phyloP scores from a whole-genome alignment of 23 tunicate genomes.

The Diplosoma virens region DNA sequence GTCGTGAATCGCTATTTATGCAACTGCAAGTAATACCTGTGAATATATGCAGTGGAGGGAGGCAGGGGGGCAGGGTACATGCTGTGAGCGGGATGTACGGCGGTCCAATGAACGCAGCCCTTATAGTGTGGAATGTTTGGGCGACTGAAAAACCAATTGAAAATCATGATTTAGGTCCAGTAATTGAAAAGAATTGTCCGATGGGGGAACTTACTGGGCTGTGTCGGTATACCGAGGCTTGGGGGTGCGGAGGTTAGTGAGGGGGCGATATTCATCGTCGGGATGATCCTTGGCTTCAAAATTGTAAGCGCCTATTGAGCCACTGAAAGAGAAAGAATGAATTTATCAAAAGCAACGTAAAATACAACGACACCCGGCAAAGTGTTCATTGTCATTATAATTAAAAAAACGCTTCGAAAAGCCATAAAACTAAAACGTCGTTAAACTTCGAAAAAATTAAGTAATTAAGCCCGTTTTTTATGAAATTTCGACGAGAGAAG shows the following conservation, averaged over 20 bases:
- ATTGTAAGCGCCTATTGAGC: constrained; percentile 76
- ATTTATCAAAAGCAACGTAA: too few species aligned
- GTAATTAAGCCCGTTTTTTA: too few species aligned
- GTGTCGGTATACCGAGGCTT: constrained; percentile 82
- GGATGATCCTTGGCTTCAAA: constrained; percentile 91
- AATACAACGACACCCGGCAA: too few species aligned
- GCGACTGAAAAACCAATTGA: constrained; percentile 44
- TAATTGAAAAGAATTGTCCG: too few species aligned
- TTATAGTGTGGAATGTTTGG: constrained; percentile 82
- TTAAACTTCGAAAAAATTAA: too few species aligned
- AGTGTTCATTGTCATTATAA: too few species aligned
- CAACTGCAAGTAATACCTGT: too few species aligned
- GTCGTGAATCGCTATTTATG: too few species aligned
- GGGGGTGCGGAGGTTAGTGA: constrained; percentile 65
- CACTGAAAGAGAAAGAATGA: constrained; percentile 40
- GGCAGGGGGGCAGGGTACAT: constrained; percentile 81
- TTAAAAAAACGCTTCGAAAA: too few species aligned
- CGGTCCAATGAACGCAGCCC: constrained; percentile 83
- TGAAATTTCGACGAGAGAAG: too few species aligned
- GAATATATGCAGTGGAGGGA: constrained; percentile 80
- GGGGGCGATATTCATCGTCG: constrained; percentile 60
- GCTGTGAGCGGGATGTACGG: constrained; percentile 63
- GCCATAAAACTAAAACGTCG: too few species aligned
- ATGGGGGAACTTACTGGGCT: constrained; percentile 61
- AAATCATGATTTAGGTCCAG: too few species aligned